Evolutionary conservation across 2,888 invertebrate species (phyloP).

Genomic region (Laspeyria flexula): DNA sequence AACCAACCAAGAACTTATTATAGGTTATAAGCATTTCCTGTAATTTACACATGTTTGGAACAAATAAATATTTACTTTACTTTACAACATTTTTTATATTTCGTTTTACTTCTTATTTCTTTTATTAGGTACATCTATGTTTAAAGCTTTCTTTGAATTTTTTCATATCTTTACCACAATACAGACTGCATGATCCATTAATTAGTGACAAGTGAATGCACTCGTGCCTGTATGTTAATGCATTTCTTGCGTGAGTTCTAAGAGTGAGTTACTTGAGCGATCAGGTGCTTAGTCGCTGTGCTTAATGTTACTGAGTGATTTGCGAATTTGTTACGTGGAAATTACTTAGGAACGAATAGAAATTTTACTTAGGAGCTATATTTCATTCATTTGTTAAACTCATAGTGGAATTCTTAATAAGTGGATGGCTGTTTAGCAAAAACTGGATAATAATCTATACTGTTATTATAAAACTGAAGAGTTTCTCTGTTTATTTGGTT

Average conservation of each 20-base stretch:
- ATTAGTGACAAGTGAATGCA: constrained; percentile 63
- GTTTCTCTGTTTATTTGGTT: too few relatives aligned
- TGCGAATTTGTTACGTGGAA: constrained; percentile 19
- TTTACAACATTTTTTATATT: too few relatives aligned
- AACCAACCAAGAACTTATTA: too few relatives aligned
- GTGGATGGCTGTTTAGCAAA: too few relatives aligned
- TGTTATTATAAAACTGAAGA: too few relatives aligned
- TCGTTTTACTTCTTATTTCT: too few relatives aligned
- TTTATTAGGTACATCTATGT: too few relatives aligned
- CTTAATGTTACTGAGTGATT: constrained; percentile 40
- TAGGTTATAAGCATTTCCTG: too few relatives aligned
- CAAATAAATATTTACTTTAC: too few relatives aligned
- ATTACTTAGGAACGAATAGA: neutral
- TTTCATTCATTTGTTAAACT: neutral
- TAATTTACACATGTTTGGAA: too few relatives aligned
- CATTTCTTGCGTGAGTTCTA: constrained; percentile 63
- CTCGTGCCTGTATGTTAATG: constrained; percentile 61
- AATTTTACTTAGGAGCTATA: neutral
- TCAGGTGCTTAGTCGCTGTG: constrained; percentile 10
- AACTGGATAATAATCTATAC: too few relatives aligned
- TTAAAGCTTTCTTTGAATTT: too few relatives aligned
- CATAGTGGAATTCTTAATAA: neutral
- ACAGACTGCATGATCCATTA: constrained; percentile 49
- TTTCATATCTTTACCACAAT: constrained; percentile 21
- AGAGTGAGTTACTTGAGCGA: constrained; percentile 26